Base-by-base conservation (phyloP, 1,140 invertebrate genomes). In the Rhopalosiphum padi region DNA sequence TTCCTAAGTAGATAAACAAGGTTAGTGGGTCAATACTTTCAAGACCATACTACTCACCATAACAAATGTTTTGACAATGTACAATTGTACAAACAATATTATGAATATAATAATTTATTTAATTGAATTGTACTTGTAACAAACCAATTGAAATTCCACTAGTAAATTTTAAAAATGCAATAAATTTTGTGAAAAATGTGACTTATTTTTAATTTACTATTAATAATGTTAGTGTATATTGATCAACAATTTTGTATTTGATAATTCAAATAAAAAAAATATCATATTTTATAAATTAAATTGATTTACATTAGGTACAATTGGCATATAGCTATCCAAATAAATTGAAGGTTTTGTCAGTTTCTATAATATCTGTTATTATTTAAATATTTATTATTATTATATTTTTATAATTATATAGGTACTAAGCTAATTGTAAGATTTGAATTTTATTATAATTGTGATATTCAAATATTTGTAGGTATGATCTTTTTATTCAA, bases 21-120 rank as follows among this genome's bases (percentile, higher is more conserved):
- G 90, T 83, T 83, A 93, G 82, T 93, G 43, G 91, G 91, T 86
- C 91, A 93, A 55, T 93, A 86, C 91, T 93, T 93, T 93, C 82
- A 93, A 85, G 25, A 93, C 35, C 46, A 82, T 48, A 91, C 90
- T 35, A 30, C 53, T 90, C 37, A 60, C 88, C 5, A 43, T 90
- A 90, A 90, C 53, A 60, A 90, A 60, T 90, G 88, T 60, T 60
- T 68, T 88, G 23, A 85, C 23, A 85, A 43, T 25, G 8, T 85
- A 25, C 37, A 37, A 83, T 83, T 82, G 77, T 83, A 37, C 37
- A 41, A 85, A 85, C 35, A 41, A 85, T 85, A 77, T 77, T 77
- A n/a, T 77, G 60, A n/a, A 77, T 77, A 77, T n/a, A 77, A n/a
- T 77, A 77, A 77, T n/a, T 77, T n/a, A 77, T 77, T 77, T 77